Evolutionary conservation across 2,113 vertebrate species (phyloP), one percentile per base, ranked within the genome.

Genomic region (Paramisgurnus dabryanus): DNA sequence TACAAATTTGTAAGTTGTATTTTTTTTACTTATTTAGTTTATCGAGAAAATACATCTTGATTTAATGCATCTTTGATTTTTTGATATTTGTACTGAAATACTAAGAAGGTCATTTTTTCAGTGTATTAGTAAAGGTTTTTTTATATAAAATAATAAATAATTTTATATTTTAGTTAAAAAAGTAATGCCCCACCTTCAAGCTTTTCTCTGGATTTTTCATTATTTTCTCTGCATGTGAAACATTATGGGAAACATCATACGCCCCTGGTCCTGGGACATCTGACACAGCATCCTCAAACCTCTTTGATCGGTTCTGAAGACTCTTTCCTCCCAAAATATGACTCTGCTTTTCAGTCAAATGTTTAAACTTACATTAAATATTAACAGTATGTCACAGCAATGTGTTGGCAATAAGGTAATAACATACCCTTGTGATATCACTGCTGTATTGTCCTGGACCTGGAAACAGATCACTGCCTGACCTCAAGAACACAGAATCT

Each of bases 401-500:
- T 8, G 47, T 18, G 10, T 5, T 11, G 0, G 27, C 27, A 34
- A 34, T 34, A 15, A 18, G 12, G 4, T 27, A 7, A 4, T 39
- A 73, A 77, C 71, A 50, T 90, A 95, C 95, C 93, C 93, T 90
- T 47, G 84, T 69, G 81, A 86, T 85, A 45, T 85, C 84, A 81
- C 88, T 63, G 81, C 94, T 88, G 83, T 96, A 96, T 64, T 93
- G 80, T 41, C 90, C 95, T 57, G 94, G 95, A 71, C 93, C 95
- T 69, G 95, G 95, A 78, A 79, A 50, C 65, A 27, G 61, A 41
- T 61, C 84, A 53, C 81, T 65, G 41, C 71, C 73, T 15, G 77
- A 83, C 41, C 43, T 53, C 75, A 65, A 63, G 78, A 91, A 90
- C 47, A 78, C 0, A 75, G 88, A 83, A 39, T 87, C 82, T 87